A percentile compares a stretch with the other conserved stretches of the same genome.
Evolutionary conservation across 2,888 invertebrate species (phyloP).

Genomic region (Sthenelais limicola): DNA sequence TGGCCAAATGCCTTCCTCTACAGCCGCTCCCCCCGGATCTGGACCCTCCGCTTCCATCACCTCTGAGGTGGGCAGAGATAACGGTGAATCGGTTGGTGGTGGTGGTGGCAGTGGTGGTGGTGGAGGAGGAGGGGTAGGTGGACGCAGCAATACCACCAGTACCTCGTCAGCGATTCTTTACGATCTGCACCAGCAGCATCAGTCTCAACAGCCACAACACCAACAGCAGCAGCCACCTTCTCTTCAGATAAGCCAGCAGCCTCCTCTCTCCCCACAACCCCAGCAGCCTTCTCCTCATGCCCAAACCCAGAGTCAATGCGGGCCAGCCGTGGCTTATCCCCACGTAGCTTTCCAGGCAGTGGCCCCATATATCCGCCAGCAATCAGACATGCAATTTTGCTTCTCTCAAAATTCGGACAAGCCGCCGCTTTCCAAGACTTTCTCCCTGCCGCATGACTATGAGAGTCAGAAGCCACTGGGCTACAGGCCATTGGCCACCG

Average conservation of each 20-base stretch:
- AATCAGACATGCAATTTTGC: constrained; percentile 31
- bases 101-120: background rate
- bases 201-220: constrained; percentile 13
- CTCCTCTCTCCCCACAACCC: background rate
- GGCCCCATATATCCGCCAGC: constrained; percentile 24
- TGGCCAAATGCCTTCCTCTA: too few relatives aligned
- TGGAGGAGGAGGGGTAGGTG: constrained; percentile 2
- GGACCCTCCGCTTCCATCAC: background rate
- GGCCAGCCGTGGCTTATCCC: constrained; percentile 20
- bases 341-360: constrained; percentile 22
- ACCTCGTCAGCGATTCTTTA: constrained; percentile 13
- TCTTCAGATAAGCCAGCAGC: background rate
- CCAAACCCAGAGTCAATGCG: constrained; percentile 23
- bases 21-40: background rate
- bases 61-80: background rate
- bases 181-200: constrained; percentile 21
- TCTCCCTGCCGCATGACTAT: constrained; percentile 22
- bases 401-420: constrained; percentile 14
- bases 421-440: constrained; percentile 16
- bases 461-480: constrained; percentile 24
- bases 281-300: too few relatives aligned
- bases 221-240: constrained; percentile 16
- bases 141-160: constrained; percentile 2
- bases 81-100: background rate
- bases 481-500: constrained; percentile 15